Evolutionary conservation across 2,113 vertebrate genomes (phyloP).

Genomic region (Xenotilapia caudafasciata): DNA sequence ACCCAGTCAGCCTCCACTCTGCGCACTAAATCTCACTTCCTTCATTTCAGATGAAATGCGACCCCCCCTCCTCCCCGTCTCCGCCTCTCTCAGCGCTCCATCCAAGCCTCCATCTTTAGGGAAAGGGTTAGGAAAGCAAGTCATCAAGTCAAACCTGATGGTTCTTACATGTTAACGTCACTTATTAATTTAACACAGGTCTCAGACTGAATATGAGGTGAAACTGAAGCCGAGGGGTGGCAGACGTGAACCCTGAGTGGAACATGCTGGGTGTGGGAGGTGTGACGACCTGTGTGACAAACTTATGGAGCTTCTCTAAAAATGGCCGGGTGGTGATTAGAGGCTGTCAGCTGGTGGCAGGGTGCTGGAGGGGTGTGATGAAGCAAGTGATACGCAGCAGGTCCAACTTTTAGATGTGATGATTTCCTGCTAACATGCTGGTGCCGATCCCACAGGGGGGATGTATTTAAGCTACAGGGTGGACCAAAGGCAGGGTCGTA

Average conservation of each 20-base stretch:
- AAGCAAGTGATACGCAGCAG: not conserved
- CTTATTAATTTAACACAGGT: not conserved
- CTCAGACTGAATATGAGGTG: not conserved
- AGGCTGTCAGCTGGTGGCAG: not conserved
- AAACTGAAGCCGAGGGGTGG: rapidly evolving
- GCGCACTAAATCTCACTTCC: not conserved
- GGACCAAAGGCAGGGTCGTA: not conserved
- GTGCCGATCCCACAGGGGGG: not conserved
- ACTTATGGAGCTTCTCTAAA: not conserved
- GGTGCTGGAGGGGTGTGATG: not conserved
- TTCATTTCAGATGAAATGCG: not conserved
- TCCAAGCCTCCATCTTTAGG: not conserved
- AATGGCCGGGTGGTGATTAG: not conserved
- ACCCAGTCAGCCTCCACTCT: not conserved
- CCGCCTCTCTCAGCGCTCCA: not conserved
- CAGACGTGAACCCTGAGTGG: not conserved
- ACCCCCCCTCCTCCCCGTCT: not conserved
- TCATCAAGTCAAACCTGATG: not conserved
- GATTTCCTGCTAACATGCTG: not conserved
- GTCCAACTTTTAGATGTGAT: not conserved
- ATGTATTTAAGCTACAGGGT: not conserved
- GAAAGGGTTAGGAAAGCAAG: not conserved
- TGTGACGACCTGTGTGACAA: not conserved
- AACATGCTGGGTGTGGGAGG: not conserved
- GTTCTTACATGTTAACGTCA: not conserved